Conservation (phyloP, 1,140 invertebrate species). For the Dreissena polymorpha region DNA sequence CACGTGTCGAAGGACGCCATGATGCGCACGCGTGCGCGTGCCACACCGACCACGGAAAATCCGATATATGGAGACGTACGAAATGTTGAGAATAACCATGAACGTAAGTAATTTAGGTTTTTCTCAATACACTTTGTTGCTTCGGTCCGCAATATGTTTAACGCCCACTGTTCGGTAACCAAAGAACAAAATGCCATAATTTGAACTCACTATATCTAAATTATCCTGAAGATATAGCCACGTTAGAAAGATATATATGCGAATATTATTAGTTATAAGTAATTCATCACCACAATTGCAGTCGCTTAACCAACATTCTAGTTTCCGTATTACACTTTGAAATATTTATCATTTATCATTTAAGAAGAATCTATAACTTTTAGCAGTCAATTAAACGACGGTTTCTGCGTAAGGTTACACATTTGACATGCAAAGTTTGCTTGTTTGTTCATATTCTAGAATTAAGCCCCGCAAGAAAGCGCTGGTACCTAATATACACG, state of each 20-base stretch:
- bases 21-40: background rate
- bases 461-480: slow-evolving; percentile 5
- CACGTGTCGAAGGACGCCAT: slow-evolving; percentile 10
- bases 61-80: background rate
- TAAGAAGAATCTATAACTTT: background rate
- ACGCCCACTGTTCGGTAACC: no score
- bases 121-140: background rate
- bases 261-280: no score
- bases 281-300: no score
- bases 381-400: slow-evolving; percentile 5
- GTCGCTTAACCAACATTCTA: no score
- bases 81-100: background rate
- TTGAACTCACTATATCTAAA: background rate
- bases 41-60: slow-evolving; percentile 2
- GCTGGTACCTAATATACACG: slow-evolving; percentile 60
- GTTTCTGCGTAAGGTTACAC: slow-evolving; percentile 3
- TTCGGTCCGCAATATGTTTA: background rate
- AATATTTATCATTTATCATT: background rate
- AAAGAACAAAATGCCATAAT: no score
- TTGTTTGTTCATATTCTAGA: background rate
- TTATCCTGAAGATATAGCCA: background rate
- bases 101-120: background rate
- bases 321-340: background rate
- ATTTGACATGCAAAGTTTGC: background rate
- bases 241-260: background rate